phyloP scores from a whole-genome alignment of 1,140 invertebrate species.

The Halictus rubicundus region DNA sequence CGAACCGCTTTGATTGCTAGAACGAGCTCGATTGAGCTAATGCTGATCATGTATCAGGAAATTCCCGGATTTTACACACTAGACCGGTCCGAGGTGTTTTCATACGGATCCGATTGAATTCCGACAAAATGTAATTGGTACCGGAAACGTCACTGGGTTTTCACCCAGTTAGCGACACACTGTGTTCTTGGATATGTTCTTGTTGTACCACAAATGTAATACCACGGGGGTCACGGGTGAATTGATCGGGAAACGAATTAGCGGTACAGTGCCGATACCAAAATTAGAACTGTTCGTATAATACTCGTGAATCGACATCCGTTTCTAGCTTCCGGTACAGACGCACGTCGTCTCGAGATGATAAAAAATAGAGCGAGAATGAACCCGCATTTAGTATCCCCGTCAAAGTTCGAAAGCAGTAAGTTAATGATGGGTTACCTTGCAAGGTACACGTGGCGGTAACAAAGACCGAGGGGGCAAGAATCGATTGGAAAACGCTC shows the following conservation, averaged over 20 bases:
- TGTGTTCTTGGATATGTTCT: too few relatives aligned
- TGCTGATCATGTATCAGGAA: neutral
- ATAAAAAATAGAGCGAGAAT: slow-evolving; percentile 4
- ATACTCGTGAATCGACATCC: too few relatives aligned
- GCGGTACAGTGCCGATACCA: too few relatives aligned
- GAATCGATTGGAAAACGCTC: slow-evolving; percentile 19
- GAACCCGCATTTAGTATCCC: neutral
- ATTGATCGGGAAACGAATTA: too few relatives aligned
- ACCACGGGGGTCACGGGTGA: too few relatives aligned
- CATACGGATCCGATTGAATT: neutral
- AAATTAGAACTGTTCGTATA: too few relatives aligned
- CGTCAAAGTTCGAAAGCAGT: slow-evolving; percentile 16
- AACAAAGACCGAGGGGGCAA: slow-evolving; percentile 19
- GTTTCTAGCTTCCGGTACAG: too few relatives aligned
- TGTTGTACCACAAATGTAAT: too few relatives aligned
- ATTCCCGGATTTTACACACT: neutral
- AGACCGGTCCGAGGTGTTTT: neutral
- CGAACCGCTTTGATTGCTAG: slow-evolving; percentile 32
- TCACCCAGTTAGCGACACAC: too few relatives aligned
- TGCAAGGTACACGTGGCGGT: slow-evolving; percentile 36
- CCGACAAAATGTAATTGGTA: too few relatives aligned
- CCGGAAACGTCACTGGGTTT: too few relatives aligned
- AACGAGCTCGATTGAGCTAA: slow-evolving; percentile 21
- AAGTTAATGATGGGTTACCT: slow-evolving; percentile 36
- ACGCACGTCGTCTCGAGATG: neutral